Evolutionary conservation across 2,888 invertebrate species (phyloP).

Genomic region (Erpobdella octoculata): DNA sequence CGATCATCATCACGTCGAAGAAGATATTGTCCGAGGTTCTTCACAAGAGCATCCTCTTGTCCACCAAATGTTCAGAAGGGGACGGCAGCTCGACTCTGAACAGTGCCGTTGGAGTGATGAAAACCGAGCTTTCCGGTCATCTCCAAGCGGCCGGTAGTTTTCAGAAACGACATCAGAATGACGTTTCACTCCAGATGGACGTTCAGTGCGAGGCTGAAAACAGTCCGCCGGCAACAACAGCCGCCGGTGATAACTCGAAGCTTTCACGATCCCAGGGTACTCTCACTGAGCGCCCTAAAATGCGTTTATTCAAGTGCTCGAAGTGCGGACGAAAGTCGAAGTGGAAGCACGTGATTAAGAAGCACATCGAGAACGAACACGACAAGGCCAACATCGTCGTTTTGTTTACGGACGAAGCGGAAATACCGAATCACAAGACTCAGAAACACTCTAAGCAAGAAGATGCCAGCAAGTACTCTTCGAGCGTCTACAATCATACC

Average conservation of each 20-base stretch:
- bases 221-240: neutral
- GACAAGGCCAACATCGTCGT: constrained; percentile 33
- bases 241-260: neutral
- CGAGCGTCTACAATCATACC: too few species aligned
- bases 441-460: neutral
- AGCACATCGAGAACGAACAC: constrained; percentile 64
- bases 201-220: constrained; percentile 10
- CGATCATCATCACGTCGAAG: constrained; percentile 32
- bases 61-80: neutral
- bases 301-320: constrained; percentile 74
- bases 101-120: neutral
- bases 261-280: too few species aligned
- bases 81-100: neutral
- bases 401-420: constrained; percentile 27
- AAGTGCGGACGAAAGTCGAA: constrained; percentile 85
- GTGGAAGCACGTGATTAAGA: constrained; percentile 95
- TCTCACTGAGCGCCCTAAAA: neutral
- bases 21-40: constrained; percentile 12
- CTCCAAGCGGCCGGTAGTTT: neutral
- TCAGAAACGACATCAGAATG: neutral
- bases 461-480: neutral
- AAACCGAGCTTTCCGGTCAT: too few species aligned
- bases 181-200: neutral
- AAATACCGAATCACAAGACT: neutral
- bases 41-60: constrained; percentile 12